phyloP scores from a whole-genome alignment of 2,113 vertebrate genomes.

The Carettochelys insculpta region DNA sequence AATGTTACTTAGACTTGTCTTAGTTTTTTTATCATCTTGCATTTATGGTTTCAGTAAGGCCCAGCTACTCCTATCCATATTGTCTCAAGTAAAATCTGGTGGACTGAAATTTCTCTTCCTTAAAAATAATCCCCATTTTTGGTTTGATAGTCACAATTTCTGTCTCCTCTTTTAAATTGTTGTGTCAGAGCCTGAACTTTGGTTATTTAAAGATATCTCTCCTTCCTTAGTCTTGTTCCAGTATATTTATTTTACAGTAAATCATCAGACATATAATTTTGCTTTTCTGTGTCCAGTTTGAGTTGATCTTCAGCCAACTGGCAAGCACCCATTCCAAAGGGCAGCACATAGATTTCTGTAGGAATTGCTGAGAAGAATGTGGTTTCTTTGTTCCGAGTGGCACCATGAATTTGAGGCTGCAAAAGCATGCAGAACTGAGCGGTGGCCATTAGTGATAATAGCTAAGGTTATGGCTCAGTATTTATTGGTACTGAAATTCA shows the following conservation, averaged over 20 bases:
- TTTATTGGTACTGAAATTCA: not conserved
- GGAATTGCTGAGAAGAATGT: not conserved
- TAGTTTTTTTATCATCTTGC: conserved; percentile 56
- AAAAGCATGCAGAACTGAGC: not conserved
- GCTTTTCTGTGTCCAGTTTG: conserved; percentile 13
- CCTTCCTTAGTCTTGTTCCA: not conserved
- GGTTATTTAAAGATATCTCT: not conserved
- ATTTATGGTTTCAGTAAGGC: conserved; percentile 41
- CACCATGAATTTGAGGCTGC: not conserved
- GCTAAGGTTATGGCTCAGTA: not conserved
- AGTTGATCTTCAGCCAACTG: conserved; percentile 47
- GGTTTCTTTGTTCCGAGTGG: conserved; percentile 1
- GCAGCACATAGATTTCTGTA: not conserved
- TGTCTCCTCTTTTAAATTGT: conserved; percentile 23
- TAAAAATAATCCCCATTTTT: not conserved
- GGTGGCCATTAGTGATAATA: not conserved
- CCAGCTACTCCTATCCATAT: not conserved
- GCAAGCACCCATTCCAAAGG: not conserved
- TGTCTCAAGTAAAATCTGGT: conserved; percentile 16
- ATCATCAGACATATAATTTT: not conserved
- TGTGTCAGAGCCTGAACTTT: not conserved
- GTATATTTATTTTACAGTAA: not conserved
- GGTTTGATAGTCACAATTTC: conserved; percentile 12
- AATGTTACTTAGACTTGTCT: conserved; percentile 55
- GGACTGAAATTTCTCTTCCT: not conserved